Evolutionary conservation across 2,113 vertebrate genomes (phyloP), one percentile per base, ranked within the genome.

Genomic region (Helogale parvula): DNA sequence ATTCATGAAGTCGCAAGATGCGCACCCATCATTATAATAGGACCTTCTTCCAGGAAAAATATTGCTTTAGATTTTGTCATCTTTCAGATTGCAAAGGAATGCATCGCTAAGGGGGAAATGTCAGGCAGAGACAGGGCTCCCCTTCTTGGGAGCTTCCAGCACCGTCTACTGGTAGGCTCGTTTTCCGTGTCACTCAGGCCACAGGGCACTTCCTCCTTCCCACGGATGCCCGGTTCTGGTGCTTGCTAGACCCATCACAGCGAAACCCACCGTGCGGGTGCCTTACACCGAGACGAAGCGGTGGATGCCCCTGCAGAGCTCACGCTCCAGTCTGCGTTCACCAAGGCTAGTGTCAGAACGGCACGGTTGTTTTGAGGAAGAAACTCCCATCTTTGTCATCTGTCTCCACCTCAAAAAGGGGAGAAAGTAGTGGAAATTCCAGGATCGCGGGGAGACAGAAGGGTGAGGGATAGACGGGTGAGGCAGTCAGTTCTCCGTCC

Each of bases 301-400:
- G 33, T 1, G 3, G 2, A 16, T 25, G 74, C 2, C 1, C 23
- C 2, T 10, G 15, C 4, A 5, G 33, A 0, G 19, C 3, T 57
- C 2, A 9, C 0, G 5, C 35, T 45, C 10, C 14, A 21, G 3
- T 16, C 45, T 45, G 16, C 11, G 4, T 17, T 38, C 50, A 85
- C 25, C 52, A 77, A 47, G 11, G 47, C 35, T 11, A 35, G 54
- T 12, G 45, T 5, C 4, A 1, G 25, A 17, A 33, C 0, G 17
- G 1, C 10, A 45, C 5, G 10, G 14, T 6, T 68, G 25, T 45
- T 69, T 54, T n/a, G 23, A 5, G 57, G 65, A 16, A 47, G 54
- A 35, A 33, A 2, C 0, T 14, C 57, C 31, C 13, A 0, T 71
- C 54, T 65, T 45, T 25, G 1, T 33, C 50, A 50, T 29, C 19